Percentiles rank a stretch among this genome's conserved stretches.
phyloP scores from a whole-genome alignment of 2,113 vertebrate species.

The Lonchura striata region DNA sequence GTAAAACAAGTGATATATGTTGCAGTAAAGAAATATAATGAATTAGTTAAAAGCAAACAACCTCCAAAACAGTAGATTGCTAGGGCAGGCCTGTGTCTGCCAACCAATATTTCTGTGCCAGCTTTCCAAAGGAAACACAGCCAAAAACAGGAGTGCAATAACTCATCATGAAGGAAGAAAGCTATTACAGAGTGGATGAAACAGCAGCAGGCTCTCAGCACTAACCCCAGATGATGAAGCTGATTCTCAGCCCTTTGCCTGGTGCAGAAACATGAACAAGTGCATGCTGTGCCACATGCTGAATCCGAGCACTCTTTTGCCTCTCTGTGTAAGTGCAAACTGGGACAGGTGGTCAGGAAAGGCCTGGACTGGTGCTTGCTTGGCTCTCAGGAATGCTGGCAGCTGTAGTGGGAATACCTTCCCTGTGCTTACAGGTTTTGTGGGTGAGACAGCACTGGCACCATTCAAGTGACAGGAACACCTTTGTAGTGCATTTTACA shows the following conservation, averaged over 20 bases:
- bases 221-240: background rate
- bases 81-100: conserved; percentile 13
- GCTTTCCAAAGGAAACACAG: background rate
- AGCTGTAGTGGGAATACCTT: background rate
- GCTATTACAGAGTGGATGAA: background rate
- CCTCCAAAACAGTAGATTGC: conserved; percentile 17
- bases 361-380: background rate
- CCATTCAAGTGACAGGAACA: background rate
- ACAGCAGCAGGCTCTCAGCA: background rate
- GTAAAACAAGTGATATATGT: conserved; percentile 15
- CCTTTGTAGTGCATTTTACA: background rate
- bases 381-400: background rate
- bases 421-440: background rate
- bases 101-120: conserved; percentile 26
- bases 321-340: background rate
- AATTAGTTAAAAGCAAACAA: conserved; percentile 52
- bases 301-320: background rate
- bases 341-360: background rate
- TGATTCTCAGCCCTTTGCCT: background rate
- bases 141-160: conserved; percentile 34
- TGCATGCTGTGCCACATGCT: background rate
- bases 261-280: background rate
- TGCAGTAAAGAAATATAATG: conserved; percentile 16
- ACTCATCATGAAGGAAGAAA: background rate
- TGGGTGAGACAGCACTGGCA: background rate